Conservation (phyloP, 2,888 invertebrate species). For the Falcaria lacertinaria region DNA sequence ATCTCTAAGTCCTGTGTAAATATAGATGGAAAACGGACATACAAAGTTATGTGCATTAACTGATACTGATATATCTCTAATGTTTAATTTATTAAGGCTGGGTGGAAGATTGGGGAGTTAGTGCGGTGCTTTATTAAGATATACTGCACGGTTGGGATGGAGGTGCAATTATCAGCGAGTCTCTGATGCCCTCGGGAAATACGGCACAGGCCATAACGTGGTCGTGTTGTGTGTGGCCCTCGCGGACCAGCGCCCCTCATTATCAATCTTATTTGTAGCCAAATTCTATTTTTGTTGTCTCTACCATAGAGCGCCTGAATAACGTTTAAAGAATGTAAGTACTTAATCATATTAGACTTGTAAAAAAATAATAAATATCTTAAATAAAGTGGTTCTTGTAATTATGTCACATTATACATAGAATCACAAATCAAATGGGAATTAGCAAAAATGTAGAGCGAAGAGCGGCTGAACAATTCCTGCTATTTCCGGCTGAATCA, state of each 20-base stretch:
- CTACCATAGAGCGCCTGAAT: background rate
- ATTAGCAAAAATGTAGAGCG: background rate
- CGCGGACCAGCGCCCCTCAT: conserved; percentile 23
- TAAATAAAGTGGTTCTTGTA: too few relatives aligned
- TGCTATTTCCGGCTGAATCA: conserved; percentile 40
- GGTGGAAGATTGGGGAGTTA: conserved; percentile 34
- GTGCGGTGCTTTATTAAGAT: conserved; percentile 61
- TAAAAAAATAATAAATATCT: too few relatives aligned
- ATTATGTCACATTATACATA: too few relatives aligned
- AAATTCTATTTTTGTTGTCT: conserved; percentile 11
- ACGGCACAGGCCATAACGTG: conserved; percentile 38
- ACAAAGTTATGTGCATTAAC: background rate
- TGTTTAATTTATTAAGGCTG: conserved; percentile 44
- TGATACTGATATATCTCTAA: conserved; percentile 17
- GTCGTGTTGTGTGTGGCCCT: conserved; percentile 35
- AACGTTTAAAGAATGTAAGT: too few relatives aligned
- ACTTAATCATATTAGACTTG: too few relatives aligned
- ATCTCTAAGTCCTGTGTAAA: background rate
- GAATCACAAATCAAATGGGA: too few relatives aligned
- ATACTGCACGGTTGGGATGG: conserved; percentile 55
- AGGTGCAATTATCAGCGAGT: conserved; percentile 55
- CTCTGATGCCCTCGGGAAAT: conserved; percentile 52
- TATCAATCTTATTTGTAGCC: conserved; percentile 24
- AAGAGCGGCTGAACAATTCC: conserved; percentile 12
- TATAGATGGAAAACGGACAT: conserved; percentile 1